Evolutionary conservation across 2,113 vertebrate species (phyloP).

Genomic region (Chaetorhynchus papuensis): DNA sequence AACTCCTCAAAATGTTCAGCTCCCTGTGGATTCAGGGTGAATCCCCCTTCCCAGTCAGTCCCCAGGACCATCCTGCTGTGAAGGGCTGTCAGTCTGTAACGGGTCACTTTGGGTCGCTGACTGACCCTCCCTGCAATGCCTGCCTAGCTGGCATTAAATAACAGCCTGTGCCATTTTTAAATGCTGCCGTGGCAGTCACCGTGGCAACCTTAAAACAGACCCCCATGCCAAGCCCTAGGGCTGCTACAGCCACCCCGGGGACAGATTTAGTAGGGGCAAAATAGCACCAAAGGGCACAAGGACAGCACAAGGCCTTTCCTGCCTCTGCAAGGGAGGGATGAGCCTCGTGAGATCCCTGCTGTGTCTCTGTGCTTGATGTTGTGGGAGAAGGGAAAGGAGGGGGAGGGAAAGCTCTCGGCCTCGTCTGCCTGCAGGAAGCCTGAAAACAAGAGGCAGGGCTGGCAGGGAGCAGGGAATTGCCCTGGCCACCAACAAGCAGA

Average conservation of each 20-base stretch:
- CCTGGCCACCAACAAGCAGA: not conserved
- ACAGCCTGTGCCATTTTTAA: conserved; percentile 24
- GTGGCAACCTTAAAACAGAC: not conserved
- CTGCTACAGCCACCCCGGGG: not conserved
- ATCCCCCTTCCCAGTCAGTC: not conserved
- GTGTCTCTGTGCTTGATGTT: rapidly evolving
- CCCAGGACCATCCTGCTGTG: rapidly evolving
- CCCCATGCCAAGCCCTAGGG: not conserved
- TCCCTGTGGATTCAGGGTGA: not conserved
- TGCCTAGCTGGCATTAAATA: not conserved
- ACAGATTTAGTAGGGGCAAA: not conserved
- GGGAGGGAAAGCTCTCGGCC: not conserved
- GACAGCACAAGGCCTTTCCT: not conserved
- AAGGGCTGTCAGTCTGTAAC: rapidly evolving
- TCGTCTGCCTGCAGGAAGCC: not conserved
- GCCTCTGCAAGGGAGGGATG: not conserved
- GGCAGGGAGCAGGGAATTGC: not conserved
- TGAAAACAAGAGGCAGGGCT: not conserved
- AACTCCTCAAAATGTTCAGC: not conserved
- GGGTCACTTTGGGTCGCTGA: not conserved
- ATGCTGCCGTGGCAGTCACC: not conserved
- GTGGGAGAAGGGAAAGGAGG: not conserved
- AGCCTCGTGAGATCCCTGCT: rapidly evolving
- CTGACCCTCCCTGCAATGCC: not conserved
- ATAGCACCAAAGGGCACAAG: not conserved